Evolutionary conservation across 2,113 vertebrate species (phyloP).

Genomic region (Fregata magnificens): DNA sequence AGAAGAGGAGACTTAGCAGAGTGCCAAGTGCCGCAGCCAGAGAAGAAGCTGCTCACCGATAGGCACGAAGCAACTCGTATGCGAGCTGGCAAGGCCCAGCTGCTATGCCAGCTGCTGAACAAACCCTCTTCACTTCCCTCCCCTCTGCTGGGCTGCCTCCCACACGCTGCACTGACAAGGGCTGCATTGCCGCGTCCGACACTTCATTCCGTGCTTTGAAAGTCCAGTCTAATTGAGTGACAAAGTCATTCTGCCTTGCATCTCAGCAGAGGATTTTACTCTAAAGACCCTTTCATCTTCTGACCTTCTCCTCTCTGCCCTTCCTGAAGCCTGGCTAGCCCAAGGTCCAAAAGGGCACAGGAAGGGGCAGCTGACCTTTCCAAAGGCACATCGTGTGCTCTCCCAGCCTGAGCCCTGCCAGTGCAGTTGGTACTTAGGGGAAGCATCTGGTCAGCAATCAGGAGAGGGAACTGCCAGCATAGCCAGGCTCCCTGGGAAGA

Average conservation of each 20-base stretch:
- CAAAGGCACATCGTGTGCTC: background rate
- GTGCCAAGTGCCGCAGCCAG: background rate
- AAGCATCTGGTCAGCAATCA: background rate
- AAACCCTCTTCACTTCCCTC: background rate
- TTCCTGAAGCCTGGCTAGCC: background rate
- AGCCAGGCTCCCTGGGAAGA: background rate
- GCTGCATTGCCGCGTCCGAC: background rate
- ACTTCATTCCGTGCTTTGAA: constrained; percentile 36
- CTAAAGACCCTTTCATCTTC: constrained; percentile 25
- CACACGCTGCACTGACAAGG: background rate
- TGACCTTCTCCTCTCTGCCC: constrained; percentile 28
- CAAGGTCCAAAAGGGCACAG: background rate
- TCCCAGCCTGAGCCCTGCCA: background rate
- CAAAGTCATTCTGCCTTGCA: constrained; percentile 15
- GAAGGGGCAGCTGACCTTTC: background rate
- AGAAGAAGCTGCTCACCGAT: background rate
- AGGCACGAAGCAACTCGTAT: background rate
- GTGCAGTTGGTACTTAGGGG: background rate
- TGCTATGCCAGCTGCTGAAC: constrained; percentile 29
- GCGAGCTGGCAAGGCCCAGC: background rate
- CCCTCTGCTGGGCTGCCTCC: background rate
- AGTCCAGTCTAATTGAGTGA: constrained; percentile 33
- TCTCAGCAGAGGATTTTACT: background rate
- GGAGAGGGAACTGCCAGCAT: background rate
- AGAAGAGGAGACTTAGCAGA: background rate